Evolutionary conservation across 2,797 vertebrate species (phyloP), one percentile per base, ranked within the genome.

Genomic region (Sebastes reedi): DNA sequence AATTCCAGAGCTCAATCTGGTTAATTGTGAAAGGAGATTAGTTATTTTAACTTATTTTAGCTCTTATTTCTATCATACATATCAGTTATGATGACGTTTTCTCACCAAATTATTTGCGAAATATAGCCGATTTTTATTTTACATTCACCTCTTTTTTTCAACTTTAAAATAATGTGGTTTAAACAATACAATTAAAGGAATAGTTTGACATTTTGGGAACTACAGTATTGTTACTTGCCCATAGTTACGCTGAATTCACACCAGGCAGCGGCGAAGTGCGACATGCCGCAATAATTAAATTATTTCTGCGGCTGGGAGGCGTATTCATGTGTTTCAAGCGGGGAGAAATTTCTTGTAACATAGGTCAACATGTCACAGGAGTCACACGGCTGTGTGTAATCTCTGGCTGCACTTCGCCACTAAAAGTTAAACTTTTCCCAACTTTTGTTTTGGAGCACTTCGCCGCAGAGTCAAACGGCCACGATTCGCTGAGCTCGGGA

Each of bases 401-500:
- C 16, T 46, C 16, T 46, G 16, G 42, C 42, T 0, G 42, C 16
- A 46, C 42, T 46, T 46, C 14, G 4, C 42, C 42, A 46, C 42
- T 46, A 46, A 46, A 46, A 46, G 16, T 8, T 46, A 8, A 46
- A 46, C 16, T 46, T 46, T 46, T 46, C 16, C 0, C 42, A 20
- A 46, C 42, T 18, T 8, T 8, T 20, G 16, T 46, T 46, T 46
- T 0, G 13, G 0, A 0, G 39, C 39, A 36, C 36, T 39, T 39
- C 36, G 0, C 36, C 13, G 3, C 6, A 46, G 42, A 16, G 0
- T 46, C 42, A 46, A 0, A 18, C 42, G 3, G 42, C 16, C 42
- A 46, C 3, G 3, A 46, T 0, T 8, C 3, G 4, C 0, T 46
- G 16, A 46, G 16, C 42, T 46, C 0, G 42, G 6, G 42, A 46